Conservation (phyloP, 2,888 invertebrate species). For the Seira musarum region DNA sequence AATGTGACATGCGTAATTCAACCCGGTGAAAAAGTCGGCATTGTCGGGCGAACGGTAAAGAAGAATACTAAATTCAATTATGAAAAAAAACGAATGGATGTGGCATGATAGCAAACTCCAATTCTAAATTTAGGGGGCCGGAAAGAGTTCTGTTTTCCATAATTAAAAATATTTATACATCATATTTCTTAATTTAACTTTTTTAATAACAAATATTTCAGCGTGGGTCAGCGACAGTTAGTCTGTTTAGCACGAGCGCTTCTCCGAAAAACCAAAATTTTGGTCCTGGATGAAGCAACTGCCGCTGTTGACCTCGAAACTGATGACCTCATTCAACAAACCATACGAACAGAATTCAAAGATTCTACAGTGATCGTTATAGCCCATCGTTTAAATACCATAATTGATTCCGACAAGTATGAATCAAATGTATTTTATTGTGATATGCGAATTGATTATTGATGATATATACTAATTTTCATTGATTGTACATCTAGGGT, state of each 20-base stretch:
- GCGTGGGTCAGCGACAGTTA: slow-evolving; percentile 73
- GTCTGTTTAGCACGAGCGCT: slow-evolving; percentile 72
- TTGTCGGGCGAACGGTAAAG: slow-evolving; percentile 85
- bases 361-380: slow-evolving; percentile 93
- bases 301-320: slow-evolving; percentile 85
- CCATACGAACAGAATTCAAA: slow-evolving; percentile 86
- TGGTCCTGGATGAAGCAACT: slow-evolving; percentile 74
- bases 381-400: slow-evolving; percentile 93
- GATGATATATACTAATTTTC: not conserved
- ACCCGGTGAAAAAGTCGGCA: slow-evolving; percentile 78
- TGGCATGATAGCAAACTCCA: too few species aligned
- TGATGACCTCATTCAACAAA: slow-evolving; percentile 87
- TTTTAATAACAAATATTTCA: slow-evolving; percentile 65
- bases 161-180: slow-evolving; percentile 89
- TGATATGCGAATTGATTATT: not conserved
- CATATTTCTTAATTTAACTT: too few species aligned
- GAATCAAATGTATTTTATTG: too few species aligned
- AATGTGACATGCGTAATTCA: slow-evolving; percentile 72
- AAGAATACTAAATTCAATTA: too few species aligned
- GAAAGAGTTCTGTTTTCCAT: slow-evolving; percentile 85
- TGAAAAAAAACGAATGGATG: too few species aligned
- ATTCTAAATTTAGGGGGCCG: not conserved
- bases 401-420: slow-evolving; percentile 87
- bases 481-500: too few species aligned
- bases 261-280: slow-evolving; percentile 72